Base-by-base conservation (phyloP, 35 echinoderm and acorn worm species). In the Anneissia japonica region DNA sequence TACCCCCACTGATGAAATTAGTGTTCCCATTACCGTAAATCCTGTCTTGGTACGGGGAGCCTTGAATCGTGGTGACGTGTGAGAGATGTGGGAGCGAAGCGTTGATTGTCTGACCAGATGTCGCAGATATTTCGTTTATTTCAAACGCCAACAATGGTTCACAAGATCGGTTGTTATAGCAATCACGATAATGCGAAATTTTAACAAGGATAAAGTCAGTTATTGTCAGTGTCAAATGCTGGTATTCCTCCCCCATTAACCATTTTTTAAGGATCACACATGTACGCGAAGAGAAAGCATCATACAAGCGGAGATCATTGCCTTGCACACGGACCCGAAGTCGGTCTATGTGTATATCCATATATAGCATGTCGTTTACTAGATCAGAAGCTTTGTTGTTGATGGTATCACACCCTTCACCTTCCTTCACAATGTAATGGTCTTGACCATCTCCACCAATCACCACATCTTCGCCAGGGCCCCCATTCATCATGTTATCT, bases 361-460 rank as follows among this genome's bases (percentile, higher is more conserved):
- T 76, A 76, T 76, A 76, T 6, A 76, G 74, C 9, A 76, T 29
- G 28, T 76, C 74, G 74, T 29, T 29, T 11, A 76, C 74, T 29
- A 12, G 28, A 76, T 76, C 74, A 76, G 11, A 11, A 33, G 9
- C 74, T 29, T 29, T 7, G 74, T 76, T 76, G 74, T 76, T 29
- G 28, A 76, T 76, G 28, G 28, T 29, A 29, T 76, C 74, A 33
- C 74, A 76, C 28, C 74, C 74, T 29, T 76, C 74, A 12, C 74
- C 74, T 11, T 7, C 74, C 28, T 76, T 76, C 28, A 76, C 74
- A 76, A 76, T 76, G 28, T 76, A 76, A 29, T 76, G 74, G 74
- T 76, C 74, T 76, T 76, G 74, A 11, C 74, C 74, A 29, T 76
- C 34, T 76, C 74, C 74, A 76, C 74, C 74, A 7, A 76, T 11